Evolutionary conservation across 2,797 vertebrate genomes (phyloP).

Genomic region (Loriculus beryllinus): DNA sequence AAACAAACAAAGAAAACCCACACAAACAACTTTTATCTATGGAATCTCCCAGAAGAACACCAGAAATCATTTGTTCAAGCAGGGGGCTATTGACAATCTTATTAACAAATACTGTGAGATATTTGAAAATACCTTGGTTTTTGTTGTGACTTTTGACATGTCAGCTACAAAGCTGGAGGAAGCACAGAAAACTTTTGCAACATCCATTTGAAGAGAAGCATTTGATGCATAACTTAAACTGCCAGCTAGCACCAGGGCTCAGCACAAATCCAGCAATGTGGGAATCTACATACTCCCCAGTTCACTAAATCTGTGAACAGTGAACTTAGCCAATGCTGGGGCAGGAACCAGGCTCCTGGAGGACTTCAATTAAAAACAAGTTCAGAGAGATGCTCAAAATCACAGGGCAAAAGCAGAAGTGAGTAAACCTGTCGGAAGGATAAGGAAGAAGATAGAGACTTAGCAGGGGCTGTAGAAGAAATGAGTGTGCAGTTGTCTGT

Average conservation of each 20-base stretch:
- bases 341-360: not conserved
- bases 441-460: not conserved
- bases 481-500: not conserved
- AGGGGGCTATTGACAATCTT: not conserved
- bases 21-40: not conserved
- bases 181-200: not conserved
- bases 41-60: not conserved
- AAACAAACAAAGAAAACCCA: not conserved
- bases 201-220: not conserved
- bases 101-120: not conserved
- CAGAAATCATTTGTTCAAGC: not conserved
- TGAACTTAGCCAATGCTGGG: rapidly evolving
- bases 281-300: rapidly evolving
- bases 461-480: not conserved
- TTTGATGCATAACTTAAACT: not conserved
- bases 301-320: not conserved
- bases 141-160: not conserved
- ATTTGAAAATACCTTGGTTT: not conserved
- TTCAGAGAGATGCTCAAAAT: not conserved
- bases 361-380: not conserved
- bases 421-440: not conserved
- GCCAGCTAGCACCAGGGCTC: not conserved
- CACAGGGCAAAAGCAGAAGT: not conserved
- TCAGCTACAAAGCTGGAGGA: not conserved
- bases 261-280: rapidly evolving